Evolutionary conservation across 64 coral and sea anemone species (phyloP).

Genomic region (Montipora sp.): DNA sequence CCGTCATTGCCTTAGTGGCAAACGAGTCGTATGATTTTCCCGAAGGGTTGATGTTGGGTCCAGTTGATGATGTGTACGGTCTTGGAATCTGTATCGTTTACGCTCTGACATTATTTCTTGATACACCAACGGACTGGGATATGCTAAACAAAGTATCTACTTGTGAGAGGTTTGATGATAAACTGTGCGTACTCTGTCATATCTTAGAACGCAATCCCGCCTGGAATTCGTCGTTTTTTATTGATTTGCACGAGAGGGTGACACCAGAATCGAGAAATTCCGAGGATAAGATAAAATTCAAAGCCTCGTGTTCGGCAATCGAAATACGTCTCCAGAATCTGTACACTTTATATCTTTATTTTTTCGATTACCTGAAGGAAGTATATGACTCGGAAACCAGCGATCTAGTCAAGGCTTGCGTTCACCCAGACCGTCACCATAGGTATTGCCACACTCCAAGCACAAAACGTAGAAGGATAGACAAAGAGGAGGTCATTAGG

Average conservation of each 20-base stretch:
- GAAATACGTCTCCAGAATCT: neutral
- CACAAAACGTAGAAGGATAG: neutral
- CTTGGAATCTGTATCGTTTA: neutral
- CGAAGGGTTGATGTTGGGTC: neutral
- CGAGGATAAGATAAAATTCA: neutral
- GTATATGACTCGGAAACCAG: neutral
- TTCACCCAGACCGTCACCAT: neutral
- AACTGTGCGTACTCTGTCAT: neutral
- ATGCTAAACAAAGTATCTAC: neutral
- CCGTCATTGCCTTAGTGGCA: neutral
- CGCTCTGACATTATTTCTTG: neutral
- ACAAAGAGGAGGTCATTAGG: neutral
- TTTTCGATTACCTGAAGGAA: neutral
- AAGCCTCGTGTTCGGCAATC: neutral
- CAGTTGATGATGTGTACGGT: neutral
- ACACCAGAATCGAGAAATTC: neutral
- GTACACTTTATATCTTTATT: neutral
- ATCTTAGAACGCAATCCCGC: neutral
- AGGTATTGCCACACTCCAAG: neutral
- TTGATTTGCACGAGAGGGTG: neutral
- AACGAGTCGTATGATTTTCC: neutral
- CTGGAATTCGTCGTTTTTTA: neutral
- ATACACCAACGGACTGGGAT: neutral
- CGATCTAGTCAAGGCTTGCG: neutral
- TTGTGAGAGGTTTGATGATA: neutral